Base-by-base conservation (phyloP, 2,888 invertebrate species). In the Drosophila ezoana region DNA sequence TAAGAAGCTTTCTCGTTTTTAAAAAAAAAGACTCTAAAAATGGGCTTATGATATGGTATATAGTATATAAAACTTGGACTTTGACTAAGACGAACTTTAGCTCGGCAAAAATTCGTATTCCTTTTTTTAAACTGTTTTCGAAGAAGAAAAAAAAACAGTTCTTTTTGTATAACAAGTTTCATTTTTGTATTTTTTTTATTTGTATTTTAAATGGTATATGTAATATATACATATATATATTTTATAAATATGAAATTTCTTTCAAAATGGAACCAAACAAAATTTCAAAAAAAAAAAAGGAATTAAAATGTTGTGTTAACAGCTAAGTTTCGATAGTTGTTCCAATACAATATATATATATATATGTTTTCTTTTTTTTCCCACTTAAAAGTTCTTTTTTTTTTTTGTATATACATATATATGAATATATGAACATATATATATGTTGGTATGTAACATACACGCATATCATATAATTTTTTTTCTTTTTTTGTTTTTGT, bases 101-200 rank as follows among this genome's bases (percentile, higher is more conserved):
- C n/a, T n/a, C n/a, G n/a, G n/a, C n/a, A n/a, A n/a, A n/a, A n/a
- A n/a, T n/a, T n/a, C n/a, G n/a, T n/a, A n/a, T n/a, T n/a, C n/a
- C n/a, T n/a, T n/a, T n/a, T 5, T 23, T 6, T 6, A 23, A 23
- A 6, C 23, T 1, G 23, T 23, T 23, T 23, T 23, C 6, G 23
- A 28, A 20, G 14, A 56, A 14, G 0, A 11, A 33, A n/a, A 14
- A 45, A n/a, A n/a, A n/a, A n/a, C n/a, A n/a, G 14, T 47, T 41
- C 63, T 61, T 33, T 35, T 87, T 85, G 76, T 89, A 86, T 84
- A 82, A 88, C 82, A 83, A 87, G 63, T 83, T 83, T 85, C 67
- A 61, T 68, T 82, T 74, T n/a, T n/a, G n/a, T n/a, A n/a, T 65
- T 75, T 77, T 66, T 82, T 74, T 85, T 87, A 70, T 79, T 77